These are phyloP conservation scores for Eupeodes luniger DNA, from an alignment of 2,888 invertebrate species.

Conservation along the genomic window DNA sequence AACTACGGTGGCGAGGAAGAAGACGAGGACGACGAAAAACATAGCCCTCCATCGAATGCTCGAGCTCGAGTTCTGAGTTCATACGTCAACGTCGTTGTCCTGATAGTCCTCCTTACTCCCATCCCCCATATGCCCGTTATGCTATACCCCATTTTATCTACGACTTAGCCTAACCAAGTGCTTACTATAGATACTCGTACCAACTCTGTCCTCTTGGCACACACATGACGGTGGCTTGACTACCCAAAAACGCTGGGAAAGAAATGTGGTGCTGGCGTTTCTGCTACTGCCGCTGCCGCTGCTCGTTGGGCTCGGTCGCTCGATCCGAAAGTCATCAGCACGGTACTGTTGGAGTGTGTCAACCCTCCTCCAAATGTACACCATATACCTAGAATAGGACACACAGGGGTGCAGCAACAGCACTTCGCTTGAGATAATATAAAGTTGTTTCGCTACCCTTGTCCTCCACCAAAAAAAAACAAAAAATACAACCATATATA, in stretches of 20 bases:
- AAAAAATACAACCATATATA: constrained; percentile 3
- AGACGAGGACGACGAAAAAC: constrained; percentile 60
- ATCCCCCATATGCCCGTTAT: constrained; percentile 1
- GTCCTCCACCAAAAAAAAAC: constrained; percentile 56
- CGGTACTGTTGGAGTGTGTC: constrained; percentile 71
- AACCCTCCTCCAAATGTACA: constrained; percentile 55
- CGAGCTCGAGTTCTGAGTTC: constrained; percentile 67
- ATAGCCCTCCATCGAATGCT: constrained; percentile 61
- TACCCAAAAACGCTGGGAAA: constrained; percentile 56
- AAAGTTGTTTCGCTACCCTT: constrained; percentile 75
- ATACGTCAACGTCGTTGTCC: constrained; percentile 71
- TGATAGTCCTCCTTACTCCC: constrained; percentile 48
- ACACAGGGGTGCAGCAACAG: constrained; percentile 61
- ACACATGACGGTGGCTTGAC: constrained; percentile 66
- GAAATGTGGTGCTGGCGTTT: constrained; percentile 37
- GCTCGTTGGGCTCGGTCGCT: constrained; percentile 61
- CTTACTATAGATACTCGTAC: constrained; percentile 40
- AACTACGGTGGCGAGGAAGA: constrained; percentile 4
- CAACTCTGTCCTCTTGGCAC: constrained; percentile 61
- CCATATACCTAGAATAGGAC: constrained; percentile 7
- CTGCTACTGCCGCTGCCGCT: neutral
- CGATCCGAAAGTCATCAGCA: constrained; percentile 76
- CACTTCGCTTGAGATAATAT: constrained; percentile 75
- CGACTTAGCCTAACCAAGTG: constrained; percentile 54
- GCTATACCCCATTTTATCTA: constrained; percentile 38